Base-by-base conservation (phyloP, 2,113 vertebrate species). In the Sinosuthora webbiana region DNA sequence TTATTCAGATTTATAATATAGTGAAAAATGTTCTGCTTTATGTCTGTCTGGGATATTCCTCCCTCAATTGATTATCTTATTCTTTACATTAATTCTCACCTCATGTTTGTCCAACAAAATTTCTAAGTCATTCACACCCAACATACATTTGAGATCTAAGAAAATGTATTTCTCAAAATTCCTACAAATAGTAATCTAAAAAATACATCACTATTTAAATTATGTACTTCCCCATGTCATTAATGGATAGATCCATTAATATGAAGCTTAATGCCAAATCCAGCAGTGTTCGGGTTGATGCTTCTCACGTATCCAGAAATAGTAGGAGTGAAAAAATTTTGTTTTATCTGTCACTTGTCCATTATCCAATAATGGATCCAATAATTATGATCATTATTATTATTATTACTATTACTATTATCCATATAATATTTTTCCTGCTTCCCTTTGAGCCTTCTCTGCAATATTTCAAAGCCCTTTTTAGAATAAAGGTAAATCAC, bases 31-130 rank as follows among this genome's bases (percentile, higher is more conserved):
- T 78, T n/a, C 62, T 67, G 16, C 13, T 83, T 91, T 91, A 75
- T 78, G 22, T 25, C 83, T 52, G 4, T 60, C 63, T 92, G 13
- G 53, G 30, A 92, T 93, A 81, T 37, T 87, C 37, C 83, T 95
- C 42, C 22, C 15, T 93, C 53, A 87, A 31, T 89, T 28, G 84
- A 63, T 63, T 83, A 53, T 75, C 17, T 92, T 95, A 60, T 19
- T 47, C 44, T 83, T 92, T 95, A 74, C 30, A 65, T 65, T 87
- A 89, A 91, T 68, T 97, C 39, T 93, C 67, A 89, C 62, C 37
- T 90, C 68, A 45, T 22, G 87, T 55, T 59, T 86, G 16, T 56
- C 41, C 59, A 94, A 91, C 9, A 42, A 93, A 80, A 94, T 89
- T 64, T 57, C 42, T 69, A 83, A 45, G 45, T 91, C 94, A 89